A percentile compares a stretch with the other conserved stretches of the same genome.
These are phyloP conservation scores for Osmerus eperlanus DNA, from an alignment of 2,113 vertebrate genomes.

Conservation along the genomic window DNA sequence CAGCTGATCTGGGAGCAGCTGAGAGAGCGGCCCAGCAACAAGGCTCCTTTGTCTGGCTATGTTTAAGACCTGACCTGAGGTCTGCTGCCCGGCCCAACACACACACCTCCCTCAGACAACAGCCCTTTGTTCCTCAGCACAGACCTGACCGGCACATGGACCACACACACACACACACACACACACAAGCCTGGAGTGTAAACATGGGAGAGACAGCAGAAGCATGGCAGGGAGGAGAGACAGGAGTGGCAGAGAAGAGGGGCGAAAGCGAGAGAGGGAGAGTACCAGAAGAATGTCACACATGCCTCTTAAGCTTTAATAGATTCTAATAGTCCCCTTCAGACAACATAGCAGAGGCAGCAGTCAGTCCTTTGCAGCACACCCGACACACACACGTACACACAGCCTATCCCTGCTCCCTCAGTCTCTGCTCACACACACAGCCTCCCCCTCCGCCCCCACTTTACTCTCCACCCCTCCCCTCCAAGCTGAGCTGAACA, in stretches of 20 bases:
- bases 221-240: background rate
- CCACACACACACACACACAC: conserved; percentile 1
- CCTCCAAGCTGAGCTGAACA: too few relatives aligned
- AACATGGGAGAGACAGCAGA: background rate
- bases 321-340: too few relatives aligned
- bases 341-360: too few relatives aligned
- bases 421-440: background rate
- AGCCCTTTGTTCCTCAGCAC: conserved; percentile 5
- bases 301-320: too few relatives aligned
- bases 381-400: background rate
- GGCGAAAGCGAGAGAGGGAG: background rate
- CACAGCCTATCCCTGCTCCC: background rate
- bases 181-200: background rate
- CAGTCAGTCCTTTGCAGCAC: background rate
- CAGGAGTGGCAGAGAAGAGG: background rate
- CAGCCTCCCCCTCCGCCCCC: background rate
- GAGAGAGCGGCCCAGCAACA: background rate
- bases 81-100: background rate
- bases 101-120: conserved; percentile 7
- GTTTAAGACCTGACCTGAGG: conserved; percentile 5
- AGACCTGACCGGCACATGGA: conserved; percentile 5
- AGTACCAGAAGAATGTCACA: background rate
- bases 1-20: conserved; percentile 8
- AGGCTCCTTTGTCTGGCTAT: background rate
- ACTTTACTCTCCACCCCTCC: background rate